These are phyloP conservation scores for Tetheella fluctuosa DNA, from an alignment of 2,888 invertebrate genomes.

Conservation along the genomic window DNA sequence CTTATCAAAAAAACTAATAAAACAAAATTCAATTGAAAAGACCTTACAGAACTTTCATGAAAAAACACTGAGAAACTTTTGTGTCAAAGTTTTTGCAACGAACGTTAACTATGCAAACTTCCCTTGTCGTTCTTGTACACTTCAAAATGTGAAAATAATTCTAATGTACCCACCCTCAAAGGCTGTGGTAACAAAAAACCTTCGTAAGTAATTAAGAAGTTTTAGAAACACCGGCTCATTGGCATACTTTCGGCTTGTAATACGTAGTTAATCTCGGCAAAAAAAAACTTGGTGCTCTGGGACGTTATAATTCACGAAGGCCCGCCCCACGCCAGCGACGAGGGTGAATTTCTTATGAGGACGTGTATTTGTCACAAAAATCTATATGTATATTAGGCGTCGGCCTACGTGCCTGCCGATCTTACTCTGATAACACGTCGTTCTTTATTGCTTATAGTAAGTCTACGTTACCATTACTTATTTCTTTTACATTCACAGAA, in stretches of 20 bases:
- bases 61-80: conserved; percentile 43
- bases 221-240: conserved; percentile 70
- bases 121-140: conserved; percentile 42
- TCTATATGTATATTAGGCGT: conserved; percentile 56
- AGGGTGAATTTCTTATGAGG: conserved; percentile 76
- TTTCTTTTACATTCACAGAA: conserved; percentile 46
- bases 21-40: conserved; percentile 2
- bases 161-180: conserved; percentile 34
- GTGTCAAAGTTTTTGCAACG: conserved; percentile 46
- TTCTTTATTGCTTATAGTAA: conserved; percentile 44
- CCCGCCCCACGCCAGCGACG: conserved; percentile 63
- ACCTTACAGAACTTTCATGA: conserved; percentile 29
- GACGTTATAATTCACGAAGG: conserved; percentile 74
- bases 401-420: conserved; percentile 37
- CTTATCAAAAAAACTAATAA: background rate
- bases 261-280: conserved; percentile 75
- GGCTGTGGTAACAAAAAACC: conserved; percentile 57
- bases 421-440: conserved; percentile 39
- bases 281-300: conserved; percentile 71
- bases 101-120: conserved; percentile 57
- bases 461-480: conserved; percentile 37
- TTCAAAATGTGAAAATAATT: conserved; percentile 60
- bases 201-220: conserved; percentile 76
- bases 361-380: conserved; percentile 69
- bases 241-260: conserved; percentile 77